Evolutionary conservation across 2,888 invertebrate species (phyloP).

Genomic region (Orthosia cruda): DNA sequence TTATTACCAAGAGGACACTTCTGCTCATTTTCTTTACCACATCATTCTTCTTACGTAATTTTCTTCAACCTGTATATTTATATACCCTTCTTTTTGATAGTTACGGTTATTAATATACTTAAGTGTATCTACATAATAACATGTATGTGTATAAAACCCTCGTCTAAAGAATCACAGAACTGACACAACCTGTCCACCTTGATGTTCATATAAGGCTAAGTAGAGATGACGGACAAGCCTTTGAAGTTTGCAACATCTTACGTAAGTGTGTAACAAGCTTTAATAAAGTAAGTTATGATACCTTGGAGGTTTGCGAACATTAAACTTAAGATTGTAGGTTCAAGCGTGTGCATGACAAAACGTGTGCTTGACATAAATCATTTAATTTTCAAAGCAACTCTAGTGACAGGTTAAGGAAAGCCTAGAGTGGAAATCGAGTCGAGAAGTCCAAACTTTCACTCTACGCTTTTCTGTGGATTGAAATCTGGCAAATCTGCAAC

Average conservation of each 20-base stretch:
- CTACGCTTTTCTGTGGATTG: no score
- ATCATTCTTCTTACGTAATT: no score
- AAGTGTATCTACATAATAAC: not conserved
- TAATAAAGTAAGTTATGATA: slow-evolving; percentile 9
- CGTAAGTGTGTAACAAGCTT: slow-evolving; percentile 27
- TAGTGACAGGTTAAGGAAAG: not conserved
- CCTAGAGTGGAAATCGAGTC: no score
- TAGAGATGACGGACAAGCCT: slow-evolving; percentile 38
- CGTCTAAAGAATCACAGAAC: slow-evolving; percentile 32
- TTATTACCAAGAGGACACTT: no score
- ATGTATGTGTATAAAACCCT: slow-evolving; percentile 14
- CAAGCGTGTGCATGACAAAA: not conserved
- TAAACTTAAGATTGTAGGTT: not conserved
- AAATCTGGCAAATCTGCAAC: no score
- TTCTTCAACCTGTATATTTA: no score
- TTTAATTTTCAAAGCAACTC: not conserved
- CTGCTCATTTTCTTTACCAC: no score
- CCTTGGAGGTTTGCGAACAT: not conserved
- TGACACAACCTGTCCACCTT: slow-evolving; percentile 45
- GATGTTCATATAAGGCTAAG: slow-evolving; percentile 37
- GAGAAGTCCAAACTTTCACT: no score
- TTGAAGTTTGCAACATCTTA: slow-evolving; percentile 37
- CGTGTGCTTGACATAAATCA: no score
- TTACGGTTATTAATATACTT: no score
- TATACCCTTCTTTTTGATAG: no score